A percentile compares a stretch with the other conserved stretches of the same genome.
These are phyloP conservation scores for Manis javanica DNA, from an alignment of 2,797 vertebrate genomes.

Conservation along the genomic window DNA sequence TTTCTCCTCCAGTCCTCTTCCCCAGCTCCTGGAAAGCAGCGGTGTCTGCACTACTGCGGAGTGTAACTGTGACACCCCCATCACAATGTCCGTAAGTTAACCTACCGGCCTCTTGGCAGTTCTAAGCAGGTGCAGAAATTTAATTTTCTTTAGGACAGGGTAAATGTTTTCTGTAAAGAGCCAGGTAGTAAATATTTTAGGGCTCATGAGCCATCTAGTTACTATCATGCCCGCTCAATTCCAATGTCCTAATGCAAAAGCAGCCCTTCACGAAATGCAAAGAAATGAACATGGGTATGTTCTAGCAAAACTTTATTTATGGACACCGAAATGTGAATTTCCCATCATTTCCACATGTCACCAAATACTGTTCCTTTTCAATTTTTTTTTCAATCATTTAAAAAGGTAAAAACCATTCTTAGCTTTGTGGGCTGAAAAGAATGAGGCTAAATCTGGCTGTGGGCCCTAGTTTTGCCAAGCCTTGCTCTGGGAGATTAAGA, in stretches of 20 bases:
- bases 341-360: neutral
- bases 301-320: neutral
- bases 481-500: neutral
- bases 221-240: neutral
- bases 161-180: neutral
- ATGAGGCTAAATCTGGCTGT: neutral
- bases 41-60: neutral
- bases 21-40: neutral
- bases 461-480: neutral
- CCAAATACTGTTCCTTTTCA: neutral
- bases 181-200: neutral
- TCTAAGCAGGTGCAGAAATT: neutral
- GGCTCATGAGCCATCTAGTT: too few species aligned
- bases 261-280: neutral
- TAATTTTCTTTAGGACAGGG: neutral
- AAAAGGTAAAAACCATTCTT: neutral
- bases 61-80: rapidly evolving
- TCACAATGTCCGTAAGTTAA: neutral
- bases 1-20: neutral
- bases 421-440: neutral
- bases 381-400: neutral
- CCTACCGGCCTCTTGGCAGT: neutral
- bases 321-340: neutral
- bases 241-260: neutral
- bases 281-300: neutral